Percentiles rank a stretch among this genome's conserved stretches.
These are phyloP conservation scores for Elysia crispata DNA, from an alignment of 2,888 invertebrate species.

Conservation along the genomic window DNA sequence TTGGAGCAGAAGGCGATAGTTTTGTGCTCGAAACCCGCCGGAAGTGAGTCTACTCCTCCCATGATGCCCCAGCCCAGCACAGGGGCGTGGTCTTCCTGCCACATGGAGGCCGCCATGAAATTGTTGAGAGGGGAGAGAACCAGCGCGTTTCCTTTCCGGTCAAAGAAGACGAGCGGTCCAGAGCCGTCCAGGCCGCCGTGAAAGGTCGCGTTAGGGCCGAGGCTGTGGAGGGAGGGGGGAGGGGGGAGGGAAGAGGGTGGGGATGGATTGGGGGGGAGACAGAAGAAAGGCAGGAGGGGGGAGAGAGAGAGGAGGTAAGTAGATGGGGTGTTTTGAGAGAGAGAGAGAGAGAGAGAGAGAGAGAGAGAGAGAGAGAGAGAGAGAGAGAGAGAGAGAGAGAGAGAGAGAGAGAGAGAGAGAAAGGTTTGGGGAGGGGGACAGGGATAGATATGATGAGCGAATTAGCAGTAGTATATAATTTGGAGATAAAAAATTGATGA, in stretches of 20 bases:
- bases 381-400: too few species aligned
- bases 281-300: neutral
- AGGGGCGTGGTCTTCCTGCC: slow-evolving; percentile 34
- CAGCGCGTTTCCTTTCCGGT: slow-evolving; percentile 57
- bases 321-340: neutral
- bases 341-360: too few species aligned
- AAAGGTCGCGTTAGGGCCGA: slow-evolving; percentile 10
- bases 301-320: neutral
- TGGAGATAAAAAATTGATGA: too few species aligned
- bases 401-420: too few species aligned
- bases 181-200: slow-evolving; percentile 59
- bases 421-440: too few species aligned
- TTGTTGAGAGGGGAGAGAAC: slow-evolving; percentile 62
- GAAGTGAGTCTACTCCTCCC: slow-evolving; percentile 62
- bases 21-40: slow-evolving; percentile 54
- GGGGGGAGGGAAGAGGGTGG: neutral
- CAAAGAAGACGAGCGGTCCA: slow-evolving; percentile 63
- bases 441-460: neutral
- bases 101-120: slow-evolving; percentile 50
- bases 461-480: too few species aligned
- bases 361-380: neutral
- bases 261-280: neutral
- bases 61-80: slow-evolving; percentile 62
- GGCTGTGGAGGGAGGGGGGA: neutral
- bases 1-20: slow-evolving; percentile 60